phyloP scores from a whole-genome alignment of 2,888 invertebrate species.

The Zhuqinia jingwanae region DNA sequence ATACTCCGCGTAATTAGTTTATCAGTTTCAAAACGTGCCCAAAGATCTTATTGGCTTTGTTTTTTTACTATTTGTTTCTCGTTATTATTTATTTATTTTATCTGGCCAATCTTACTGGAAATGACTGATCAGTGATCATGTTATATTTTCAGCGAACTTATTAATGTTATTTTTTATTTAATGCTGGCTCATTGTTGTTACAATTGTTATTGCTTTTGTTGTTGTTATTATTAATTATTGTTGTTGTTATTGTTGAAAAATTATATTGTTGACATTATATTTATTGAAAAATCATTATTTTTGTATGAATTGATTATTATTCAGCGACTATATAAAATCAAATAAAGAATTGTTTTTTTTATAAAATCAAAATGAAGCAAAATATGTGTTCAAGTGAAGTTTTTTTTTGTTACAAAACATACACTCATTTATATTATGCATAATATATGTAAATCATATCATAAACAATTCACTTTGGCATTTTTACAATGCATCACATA shows the following conservation, averaged over 20 bases:
- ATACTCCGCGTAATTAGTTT: constrained; percentile 47
- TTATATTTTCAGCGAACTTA: constrained; percentile 65
- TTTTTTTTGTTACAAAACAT: no score
- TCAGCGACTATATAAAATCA: constrained; percentile 61
- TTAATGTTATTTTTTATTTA: constrained; percentile 69
- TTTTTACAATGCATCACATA: no score
- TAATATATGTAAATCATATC: no score
- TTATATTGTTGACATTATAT: constrained; percentile 75
- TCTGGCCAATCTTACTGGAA: constrained; percentile 67
- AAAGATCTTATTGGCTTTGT: constrained; percentile 65
- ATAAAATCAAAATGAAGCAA: constrained; percentile 48
- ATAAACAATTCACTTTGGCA: no score
- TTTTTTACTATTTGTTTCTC: constrained; percentile 45
- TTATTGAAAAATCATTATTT: constrained; percentile 77
- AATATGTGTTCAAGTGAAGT: not conserved
- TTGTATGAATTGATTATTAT: constrained; percentile 66
- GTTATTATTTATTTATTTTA: constrained; percentile 57
- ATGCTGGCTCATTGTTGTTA: constrained; percentile 79
- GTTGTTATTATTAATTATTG: constrained; percentile 76
- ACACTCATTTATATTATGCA: not conserved
- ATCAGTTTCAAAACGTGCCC: constrained; percentile 63
- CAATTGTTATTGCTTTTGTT: constrained; percentile 68
- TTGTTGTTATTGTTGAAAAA: constrained; percentile 76
- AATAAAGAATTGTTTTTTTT: constrained; percentile 71
- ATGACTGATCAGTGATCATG: constrained; percentile 67